phyloP scores from a whole-genome alignment of 2,888 invertebrate species.

The Synergus umbraculus region DNA sequence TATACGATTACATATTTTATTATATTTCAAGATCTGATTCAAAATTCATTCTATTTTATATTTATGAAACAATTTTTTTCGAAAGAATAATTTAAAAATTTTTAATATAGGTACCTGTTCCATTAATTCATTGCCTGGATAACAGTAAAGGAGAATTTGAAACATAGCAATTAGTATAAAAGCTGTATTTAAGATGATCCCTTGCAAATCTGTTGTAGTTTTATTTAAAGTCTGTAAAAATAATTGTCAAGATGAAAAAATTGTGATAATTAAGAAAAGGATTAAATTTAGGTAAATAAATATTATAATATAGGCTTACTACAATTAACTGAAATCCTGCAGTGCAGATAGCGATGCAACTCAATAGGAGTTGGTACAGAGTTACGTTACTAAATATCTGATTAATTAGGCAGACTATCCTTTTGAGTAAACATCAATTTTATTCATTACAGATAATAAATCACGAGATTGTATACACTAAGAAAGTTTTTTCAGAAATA shows the following conservation, averaged over 20 bases:
- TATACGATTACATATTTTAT: no score
- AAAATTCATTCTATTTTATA: no score
- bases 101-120: background rate
- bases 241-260: background rate
- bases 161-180: background rate
- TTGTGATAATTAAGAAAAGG: background rate
- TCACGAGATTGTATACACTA: background rate
- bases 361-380: background rate
- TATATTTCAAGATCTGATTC: no score
- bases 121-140: constrained; percentile 14
- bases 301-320: background rate
- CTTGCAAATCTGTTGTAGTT: background rate
- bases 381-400: background rate
- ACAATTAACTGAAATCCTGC: constrained; percentile 11
- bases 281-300: no score
- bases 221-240: background rate
- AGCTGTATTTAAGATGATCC: background rate
- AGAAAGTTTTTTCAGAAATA: background rate
- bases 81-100: background rate
- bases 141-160: constrained; percentile 19
- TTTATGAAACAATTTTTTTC: no score
- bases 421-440: background rate
- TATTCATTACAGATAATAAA: background rate
- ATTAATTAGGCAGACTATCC: background rate
- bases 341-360: background rate